These are phyloP conservation scores for Ascaphus truei DNA, from an alignment of 2,113 vertebrate genomes.

Conservation along the genomic window DNA sequence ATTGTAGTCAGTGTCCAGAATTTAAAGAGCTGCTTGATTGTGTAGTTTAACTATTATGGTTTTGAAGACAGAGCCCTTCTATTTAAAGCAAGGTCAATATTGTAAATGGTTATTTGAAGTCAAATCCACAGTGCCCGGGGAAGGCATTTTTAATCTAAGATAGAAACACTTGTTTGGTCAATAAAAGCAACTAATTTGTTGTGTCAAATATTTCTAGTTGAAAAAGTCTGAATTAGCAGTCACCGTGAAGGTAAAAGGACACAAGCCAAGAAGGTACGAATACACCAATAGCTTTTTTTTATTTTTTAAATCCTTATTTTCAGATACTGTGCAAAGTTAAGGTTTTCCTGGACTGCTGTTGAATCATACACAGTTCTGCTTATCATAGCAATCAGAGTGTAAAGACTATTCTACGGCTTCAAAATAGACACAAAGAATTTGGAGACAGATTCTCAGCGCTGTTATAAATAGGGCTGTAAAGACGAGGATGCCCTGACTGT, in stretches of 20 bases:
- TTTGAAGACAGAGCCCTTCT: too few relatives aligned
- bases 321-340: background rate
- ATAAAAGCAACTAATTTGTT: too few relatives aligned
- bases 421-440: conserved; percentile 22
- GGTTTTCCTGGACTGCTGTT: background rate
- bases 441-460: background rate
- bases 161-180: too few relatives aligned
- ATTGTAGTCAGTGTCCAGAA: conserved; percentile 43
- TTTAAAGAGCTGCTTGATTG: conserved; percentile 45
- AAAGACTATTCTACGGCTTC: conserved; percentile 3
- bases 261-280: too few relatives aligned
- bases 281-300: conserved; percentile 20
- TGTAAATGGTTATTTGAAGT: too few relatives aligned
- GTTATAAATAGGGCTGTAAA: conserved; percentile 14
- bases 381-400: background rate
- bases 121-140: too few relatives aligned
- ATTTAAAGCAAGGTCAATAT: too few relatives aligned
- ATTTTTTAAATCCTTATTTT: background rate
- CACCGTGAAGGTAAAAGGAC: too few relatives aligned
- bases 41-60: background rate
- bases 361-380: conserved; percentile 8
- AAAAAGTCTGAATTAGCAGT: too few relatives aligned
- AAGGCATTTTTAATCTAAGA: too few relatives aligned
- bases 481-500: background rate
- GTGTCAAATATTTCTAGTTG: too few relatives aligned